Evolutionary conservation across 2,113 vertebrate genomes (phyloP).

Genomic region (Xiphias gladius): DNA sequence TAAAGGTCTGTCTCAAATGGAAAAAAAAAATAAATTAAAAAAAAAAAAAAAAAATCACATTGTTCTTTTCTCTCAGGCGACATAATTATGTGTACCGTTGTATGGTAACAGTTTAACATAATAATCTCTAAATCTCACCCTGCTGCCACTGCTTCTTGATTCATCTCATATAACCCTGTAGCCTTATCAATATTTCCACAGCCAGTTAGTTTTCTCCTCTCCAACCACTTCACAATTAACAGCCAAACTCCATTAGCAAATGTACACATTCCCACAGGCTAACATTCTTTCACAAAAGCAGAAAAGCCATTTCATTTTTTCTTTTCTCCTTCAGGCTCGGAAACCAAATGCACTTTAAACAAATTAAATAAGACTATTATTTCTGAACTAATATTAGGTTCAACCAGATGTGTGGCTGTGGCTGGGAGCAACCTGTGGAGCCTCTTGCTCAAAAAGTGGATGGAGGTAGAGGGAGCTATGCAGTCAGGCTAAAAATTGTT

Average conservation of each 20-base stretch:
- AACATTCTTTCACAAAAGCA: conserved; percentile 68
- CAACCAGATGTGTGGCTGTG: conserved; percentile 32
- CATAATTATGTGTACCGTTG: conserved; percentile 41
- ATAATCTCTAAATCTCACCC: conserved; percentile 54
- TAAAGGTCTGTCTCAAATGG: not conserved
- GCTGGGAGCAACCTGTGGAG: conserved; percentile 50
- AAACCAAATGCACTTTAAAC: conserved; percentile 73
- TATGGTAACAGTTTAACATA: conserved; percentile 39
- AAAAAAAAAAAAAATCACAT: not conserved
- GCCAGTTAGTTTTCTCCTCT: conserved; percentile 70
- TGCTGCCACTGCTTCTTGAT: conserved; percentile 27
- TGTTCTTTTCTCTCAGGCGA: conserved; percentile 17
- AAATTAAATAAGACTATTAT: conserved; percentile 71
- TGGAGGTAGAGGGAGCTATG: conserved; percentile 3
- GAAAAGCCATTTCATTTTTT: conserved; percentile 74
- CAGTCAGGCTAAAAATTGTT: conserved; percentile 25
- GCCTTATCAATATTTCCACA: conserved; percentile 76
- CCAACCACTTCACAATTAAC: conserved; percentile 72
- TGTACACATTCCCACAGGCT: conserved; percentile 77
- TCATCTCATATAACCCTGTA: conserved; percentile 55
- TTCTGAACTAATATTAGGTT: conserved; percentile 68
- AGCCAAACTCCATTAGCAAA: conserved; percentile 78
- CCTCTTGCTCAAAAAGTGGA: conserved; percentile 8
- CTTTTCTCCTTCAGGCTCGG: conserved; percentile 67
- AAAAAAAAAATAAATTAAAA: too few species aligned